Evolutionary conservation across 2,888 invertebrate species (phyloP).

Genomic region (Lacanobia oleracea): DNA sequence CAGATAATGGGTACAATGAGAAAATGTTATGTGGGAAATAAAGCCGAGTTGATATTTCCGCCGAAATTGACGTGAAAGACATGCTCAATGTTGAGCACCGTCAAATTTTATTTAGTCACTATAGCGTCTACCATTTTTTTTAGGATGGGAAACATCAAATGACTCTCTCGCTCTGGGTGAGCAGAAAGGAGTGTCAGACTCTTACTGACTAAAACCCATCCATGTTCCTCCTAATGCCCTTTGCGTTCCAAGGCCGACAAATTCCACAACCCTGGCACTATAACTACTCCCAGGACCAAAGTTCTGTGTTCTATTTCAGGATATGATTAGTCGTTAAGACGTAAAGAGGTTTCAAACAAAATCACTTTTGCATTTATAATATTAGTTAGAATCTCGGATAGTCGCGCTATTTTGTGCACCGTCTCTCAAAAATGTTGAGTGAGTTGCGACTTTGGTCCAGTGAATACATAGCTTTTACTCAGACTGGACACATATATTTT

Average conservation of each 20-base stretch:
- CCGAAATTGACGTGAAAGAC: neutral
- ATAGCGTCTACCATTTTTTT: neutral
- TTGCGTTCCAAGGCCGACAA: too few relatives aligned
- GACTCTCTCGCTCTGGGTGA: too few relatives aligned
- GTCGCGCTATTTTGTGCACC: neutral
- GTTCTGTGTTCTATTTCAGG: neutral
- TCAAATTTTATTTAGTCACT: slow-evolving; percentile 7
- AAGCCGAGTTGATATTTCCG: slow-evolving; percentile 16
- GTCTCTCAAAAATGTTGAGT: neutral
- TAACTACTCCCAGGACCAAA: neutral
- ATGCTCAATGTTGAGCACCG: slow-evolving; percentile 7
- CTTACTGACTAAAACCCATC: too few relatives aligned
- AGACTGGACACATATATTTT: slow-evolving; percentile 39
- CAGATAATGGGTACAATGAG: slow-evolving; percentile 53
- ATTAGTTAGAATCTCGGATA: neutral
- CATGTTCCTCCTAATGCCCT: too few relatives aligned
- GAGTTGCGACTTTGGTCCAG: neutral
- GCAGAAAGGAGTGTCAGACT: too few relatives aligned
- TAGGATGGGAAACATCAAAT: too few relatives aligned
- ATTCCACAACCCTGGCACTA: too few relatives aligned
- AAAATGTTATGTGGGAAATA: slow-evolving; percentile 49
- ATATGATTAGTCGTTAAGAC: neutral
- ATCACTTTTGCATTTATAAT: too few relatives aligned
- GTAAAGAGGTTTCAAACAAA: too few relatives aligned
- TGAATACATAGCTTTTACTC: slow-evolving; percentile 8